These are phyloP conservation scores for Tympanoctomys barrerae DNA, from an alignment of 2,797 vertebrate species.

Conservation along the genomic window DNA sequence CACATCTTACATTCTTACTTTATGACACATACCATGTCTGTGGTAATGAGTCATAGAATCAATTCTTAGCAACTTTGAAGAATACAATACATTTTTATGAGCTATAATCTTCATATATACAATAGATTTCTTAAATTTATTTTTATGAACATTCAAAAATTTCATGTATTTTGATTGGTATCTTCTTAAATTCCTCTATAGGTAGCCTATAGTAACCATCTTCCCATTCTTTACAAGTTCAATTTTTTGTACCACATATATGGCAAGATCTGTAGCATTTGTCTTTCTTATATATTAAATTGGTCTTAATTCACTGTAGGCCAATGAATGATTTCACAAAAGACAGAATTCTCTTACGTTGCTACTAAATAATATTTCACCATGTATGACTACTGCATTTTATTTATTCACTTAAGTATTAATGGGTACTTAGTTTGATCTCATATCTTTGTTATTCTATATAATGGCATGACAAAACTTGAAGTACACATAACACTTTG, in stretches of 20 bases:
- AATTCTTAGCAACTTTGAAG: background rate
- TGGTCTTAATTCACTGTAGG: background rate
- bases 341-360: background rate
- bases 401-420: background rate
- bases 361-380: background rate
- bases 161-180: background rate
- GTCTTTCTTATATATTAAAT: background rate
- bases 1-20: background rate
- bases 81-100: background rate
- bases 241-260: background rate
- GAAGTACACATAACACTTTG: background rate
- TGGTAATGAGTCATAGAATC: background rate
- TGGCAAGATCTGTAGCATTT: background rate
- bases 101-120: background rate
- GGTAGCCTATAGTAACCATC: accelerated
- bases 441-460: too few relatives aligned
- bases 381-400: background rate
- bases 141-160: background rate
- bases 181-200: too few relatives aligned
- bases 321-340: background rate
- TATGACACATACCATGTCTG: background rate
- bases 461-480: background rate
- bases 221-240: background rate
- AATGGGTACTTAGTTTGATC: background rate
- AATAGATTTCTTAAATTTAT: background rate